Evolutionary conservation across 2,113 vertebrate genomes (phyloP), one percentile per base, ranked within the genome.

Genomic region (Zeus faber): DNA sequence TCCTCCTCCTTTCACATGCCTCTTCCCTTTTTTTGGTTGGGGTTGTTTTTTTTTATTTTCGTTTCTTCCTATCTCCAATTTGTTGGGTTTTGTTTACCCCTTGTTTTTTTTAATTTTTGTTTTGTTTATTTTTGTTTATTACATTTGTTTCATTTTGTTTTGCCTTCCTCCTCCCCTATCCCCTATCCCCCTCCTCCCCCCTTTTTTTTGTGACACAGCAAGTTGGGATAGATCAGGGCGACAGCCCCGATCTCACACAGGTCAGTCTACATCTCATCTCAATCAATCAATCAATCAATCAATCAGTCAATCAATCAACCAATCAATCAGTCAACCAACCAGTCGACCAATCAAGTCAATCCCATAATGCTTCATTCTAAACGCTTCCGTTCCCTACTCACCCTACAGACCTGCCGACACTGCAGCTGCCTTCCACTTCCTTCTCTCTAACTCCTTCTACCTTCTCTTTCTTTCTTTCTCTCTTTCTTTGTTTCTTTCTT

Each of bases 241-340:
- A 92, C 86, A 94, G 94, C 91, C 94, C 94, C 74, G 87, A 93
- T 90, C 89, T 97, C 86, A 92, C 89, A 90, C 92, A 95, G 94
- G 93, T 97, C 88, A 95, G 94, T 96, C 83, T 85, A 78, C 80
- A 70, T 86, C 74, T 87, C 77, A 78, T 87, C 77, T 83, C 83
- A 77, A 87, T 89, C 81, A 80, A 87, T 89, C 86, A 81, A 76
- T 84, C 81, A 80, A 83, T 72, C 77, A 77, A 70, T 68, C 81
- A 84, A 58, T 80, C 77, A 73, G 73, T 71, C 68, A 74, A 60
- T 82, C 60, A 76, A 67, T 65, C 67, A 75, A 77, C 68, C 74
- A 70, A 20, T 9, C 48, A 50, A 10, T 50, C 48, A 50, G 25
- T n/a, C 45, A 47, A 47, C 21, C 45, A 47, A 10, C 2, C 45